Evolutionary conservation across 2,888 invertebrate genomes (phyloP), one percentile per base, ranked within the genome.

Genomic region (Apotomis betuletana): DNA sequence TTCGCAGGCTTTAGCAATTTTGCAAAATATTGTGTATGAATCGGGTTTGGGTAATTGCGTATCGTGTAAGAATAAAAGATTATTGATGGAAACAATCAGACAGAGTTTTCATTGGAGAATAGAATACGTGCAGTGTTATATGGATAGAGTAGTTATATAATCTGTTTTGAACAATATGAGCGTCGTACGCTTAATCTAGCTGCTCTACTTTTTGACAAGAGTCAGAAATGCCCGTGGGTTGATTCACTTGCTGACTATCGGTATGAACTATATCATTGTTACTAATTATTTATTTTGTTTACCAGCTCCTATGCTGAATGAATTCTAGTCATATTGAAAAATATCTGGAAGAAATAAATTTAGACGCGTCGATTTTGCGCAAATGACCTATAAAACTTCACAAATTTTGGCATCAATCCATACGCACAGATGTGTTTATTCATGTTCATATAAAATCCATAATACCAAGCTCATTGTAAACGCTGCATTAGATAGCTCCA

Each of bases 131-230:
- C 49, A 27, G n/a, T 58, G 38, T 5, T 27, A 58, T 38, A 5
- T 38, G 41, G 44, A 15, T 8, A 10, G 12, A 5, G 52, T 13
- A 5, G 52, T 13, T 13, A 13, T 41, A n/a, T 13, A 6, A 54
- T 55, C 27, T 55, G 44, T 44, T 55, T 15, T 49, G 36, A 57
- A 55, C 55, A 65, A 46, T 55, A 64, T 41, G 27, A 65, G 55
- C 27, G 27, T 27, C 38, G 54, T 46, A 15, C 54, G 13, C 51
- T 54, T 59, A 60, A 70, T 65, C 64, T 54, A 70, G 72, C n/a
- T 72, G 72, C 57, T 72, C 72, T 63, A 72, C 58, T 59, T 68
- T 68, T 59, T 67, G 62, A 63, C 58, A 54, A n/a, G 38, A 51
- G 38, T 63, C 69, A 27, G 27, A 63, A 72, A 62, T 63, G 44